Conservation (phyloP, 2,113 vertebrate genomes). For the Felis catus region F.catus_Fca126_mat1.0 CM031423.1:47485001-47485500, state of each 20-base stretch:
- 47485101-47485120: background rate
- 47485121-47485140: background rate
- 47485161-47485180: background rate
- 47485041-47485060: background rate
- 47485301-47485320: background rate
- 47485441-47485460: background rate
- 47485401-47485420: background rate
- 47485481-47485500: background rate
- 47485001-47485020: background rate
- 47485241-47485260: background rate
- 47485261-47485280: background rate
- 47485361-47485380: background rate
- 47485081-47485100: background rate
- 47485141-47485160: background rate
- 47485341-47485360: background rate
- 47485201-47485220: background rate
- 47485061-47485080: background rate
- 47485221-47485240: background rate
- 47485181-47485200: background rate
- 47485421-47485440: background rate
- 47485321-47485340: background rate
- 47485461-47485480: accelerated
- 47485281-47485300: background rate
- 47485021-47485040: background rate
- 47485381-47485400: background rate